A percentile compares a stretch with the other conserved stretches of the same genome.
Evolutionary conservation across 2,888 invertebrate species (phyloP).

Genomic region (Gymnocheta viridis): DNA sequence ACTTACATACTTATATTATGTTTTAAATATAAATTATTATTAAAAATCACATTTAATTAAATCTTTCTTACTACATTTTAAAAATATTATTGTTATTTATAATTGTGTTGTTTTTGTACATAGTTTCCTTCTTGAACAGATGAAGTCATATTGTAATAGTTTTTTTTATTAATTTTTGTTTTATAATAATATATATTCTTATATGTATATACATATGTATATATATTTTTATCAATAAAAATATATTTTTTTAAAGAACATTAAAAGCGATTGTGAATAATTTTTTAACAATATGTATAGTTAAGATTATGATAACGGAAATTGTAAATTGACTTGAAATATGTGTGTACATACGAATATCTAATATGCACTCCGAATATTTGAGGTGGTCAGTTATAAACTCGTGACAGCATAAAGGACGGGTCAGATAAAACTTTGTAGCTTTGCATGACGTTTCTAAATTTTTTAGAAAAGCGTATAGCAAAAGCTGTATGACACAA

Average conservation of each 20-base stretch:
- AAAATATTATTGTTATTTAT: slow-evolving; percentile 11
- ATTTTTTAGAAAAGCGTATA: too few species aligned
- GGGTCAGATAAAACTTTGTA: too few species aligned
- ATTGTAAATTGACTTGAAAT: not conserved
- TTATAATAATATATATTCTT: not conserved
- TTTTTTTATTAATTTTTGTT: slow-evolving; percentile 24
- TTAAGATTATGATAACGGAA: not conserved
- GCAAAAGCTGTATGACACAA: too few species aligned
- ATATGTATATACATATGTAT: too few species aligned
- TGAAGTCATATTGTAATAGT: slow-evolving; percentile 47
- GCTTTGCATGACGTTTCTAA: too few species aligned
- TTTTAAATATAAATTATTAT: not conserved
- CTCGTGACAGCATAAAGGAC: too few species aligned
- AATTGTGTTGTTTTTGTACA: slow-evolving; percentile 22
- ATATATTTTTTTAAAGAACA: slow-evolving; percentile 15
- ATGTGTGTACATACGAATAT: too few species aligned
- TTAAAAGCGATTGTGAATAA: not conserved
- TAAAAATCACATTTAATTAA: not conserved
- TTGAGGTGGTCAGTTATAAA: too few species aligned
- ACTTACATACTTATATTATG: not conserved
- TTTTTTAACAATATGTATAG: not conserved
- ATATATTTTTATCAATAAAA: slow-evolving; percentile 11
- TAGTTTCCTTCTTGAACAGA: slow-evolving; percentile 30
- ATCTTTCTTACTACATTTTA: not conserved
- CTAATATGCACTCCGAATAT: too few species aligned